Conservation (phyloP, 2,888 invertebrate genomes). For the Leucozona laternaria region DNA sequence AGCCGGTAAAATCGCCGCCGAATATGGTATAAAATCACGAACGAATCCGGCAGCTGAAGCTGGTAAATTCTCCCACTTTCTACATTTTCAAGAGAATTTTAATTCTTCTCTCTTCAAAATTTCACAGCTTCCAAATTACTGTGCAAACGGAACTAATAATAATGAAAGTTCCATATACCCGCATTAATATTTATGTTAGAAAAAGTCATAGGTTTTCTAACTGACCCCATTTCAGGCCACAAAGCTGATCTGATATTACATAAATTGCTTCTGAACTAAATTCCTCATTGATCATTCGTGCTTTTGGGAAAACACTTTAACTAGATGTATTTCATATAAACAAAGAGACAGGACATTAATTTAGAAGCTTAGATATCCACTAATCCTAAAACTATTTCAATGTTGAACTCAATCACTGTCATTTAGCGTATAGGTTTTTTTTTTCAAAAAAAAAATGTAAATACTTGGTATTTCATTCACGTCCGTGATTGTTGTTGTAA, state of each 20-base stretch:
- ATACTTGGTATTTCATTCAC: constrained; percentile 23
- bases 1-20: too few species aligned
- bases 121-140: too few species aligned
- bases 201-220: too few species aligned
- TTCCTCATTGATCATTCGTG: neutral
- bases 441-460: neutral
- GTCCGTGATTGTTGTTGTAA: neutral
- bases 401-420: constrained; percentile 38
- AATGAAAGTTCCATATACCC: too few species aligned
- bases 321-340: neutral
- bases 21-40: too few species aligned
- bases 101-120: too few species aligned
- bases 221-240: too few species aligned
- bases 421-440: neutral
- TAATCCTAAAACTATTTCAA: constrained; percentile 26
- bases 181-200: too few species aligned
- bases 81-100: too few species aligned
- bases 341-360: constrained; percentile 8
- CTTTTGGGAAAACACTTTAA: neutral
- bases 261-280: neutral
- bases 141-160: too few species aligned
- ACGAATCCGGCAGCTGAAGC: too few species aligned
- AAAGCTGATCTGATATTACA: neutral
- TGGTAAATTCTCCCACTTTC: too few species aligned
- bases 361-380: neutral